A percentile compares a stretch with the other conserved stretches of the same genome.
phyloP scores from a whole-genome alignment of 2,113 vertebrate genomes.

The Mesitornis unicolor region DNA sequence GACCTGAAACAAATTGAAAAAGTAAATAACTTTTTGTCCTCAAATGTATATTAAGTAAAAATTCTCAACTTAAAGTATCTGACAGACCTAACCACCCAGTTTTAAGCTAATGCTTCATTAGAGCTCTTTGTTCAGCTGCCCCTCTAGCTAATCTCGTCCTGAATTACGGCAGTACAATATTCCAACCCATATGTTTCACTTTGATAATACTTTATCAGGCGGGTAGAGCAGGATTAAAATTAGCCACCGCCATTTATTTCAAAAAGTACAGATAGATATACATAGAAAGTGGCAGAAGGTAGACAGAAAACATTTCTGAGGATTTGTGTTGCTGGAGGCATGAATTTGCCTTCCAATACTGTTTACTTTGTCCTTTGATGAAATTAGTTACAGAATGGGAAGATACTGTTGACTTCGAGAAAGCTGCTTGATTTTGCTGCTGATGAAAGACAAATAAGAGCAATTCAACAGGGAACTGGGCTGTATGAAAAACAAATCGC shows the following conservation, averaged over 20 bases:
- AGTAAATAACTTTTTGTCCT: constrained; percentile 77
- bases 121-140: constrained; percentile 77
- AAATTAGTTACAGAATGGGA: constrained; percentile 69
- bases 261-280: constrained; percentile 48
- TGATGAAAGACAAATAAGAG: constrained; percentile 71
- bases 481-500: constrained; percentile 53
- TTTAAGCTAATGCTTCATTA: constrained; percentile 83
- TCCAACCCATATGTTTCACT: constrained; percentile 56
- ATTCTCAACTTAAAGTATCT: constrained; percentile 77
- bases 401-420: constrained; percentile 62
- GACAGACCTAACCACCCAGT: constrained; percentile 78
- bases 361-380: constrained; percentile 68
- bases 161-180: constrained; percentile 71
- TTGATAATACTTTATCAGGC: constrained; percentile 63
- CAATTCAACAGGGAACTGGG: constrained; percentile 47
- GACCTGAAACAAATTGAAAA: constrained; percentile 80
- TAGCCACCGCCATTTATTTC: constrained; percentile 62
- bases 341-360: constrained; percentile 59
- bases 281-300: constrained; percentile 64
- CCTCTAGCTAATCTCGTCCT: constrained; percentile 78
- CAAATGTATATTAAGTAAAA: constrained; percentile 74
- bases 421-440: constrained; percentile 61
- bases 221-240: constrained; percentile 60
- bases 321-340: constrained; percentile 65
- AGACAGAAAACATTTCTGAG: constrained; percentile 56